Evolutionary conservation across 2,888 invertebrate species (phyloP), one percentile per base, ranked within the genome.

Genomic region (Spatulosminthurus flaviceps): DNA sequence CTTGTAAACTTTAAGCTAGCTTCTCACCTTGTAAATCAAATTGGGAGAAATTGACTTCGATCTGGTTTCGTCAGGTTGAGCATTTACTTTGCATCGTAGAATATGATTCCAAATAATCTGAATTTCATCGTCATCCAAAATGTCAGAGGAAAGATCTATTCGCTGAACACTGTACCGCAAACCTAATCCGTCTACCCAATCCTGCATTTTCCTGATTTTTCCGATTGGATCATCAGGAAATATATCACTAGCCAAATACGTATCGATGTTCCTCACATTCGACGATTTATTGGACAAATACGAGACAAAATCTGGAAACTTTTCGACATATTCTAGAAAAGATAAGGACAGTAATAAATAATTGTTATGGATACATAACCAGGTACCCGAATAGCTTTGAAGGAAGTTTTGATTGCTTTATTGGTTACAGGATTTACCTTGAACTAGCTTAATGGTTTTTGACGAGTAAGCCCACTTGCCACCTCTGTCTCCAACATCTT

Each of bases 401-500:
- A n/a, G n/a, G n/a, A n/a, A n/a, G n/a, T n/a, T n/a, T n/a, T n/a
- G n/a, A n/a, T n/a, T n/a, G n/a, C n/a, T n/a, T n/a, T n/a, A n/a
- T n/a, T n/a, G n/a, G n/a, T n/a, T n/a, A n/a, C n/a, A n/a, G n/a
- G n/a, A n/a, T n/a, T n/a, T 80, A 85, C 85, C 84, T n/a, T 88
- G 87, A 16, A 98, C 90, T 0, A 95, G 88, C 0, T 92, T 89
- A 0, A 94, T 87, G 43, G 94, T 92, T 85, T 93, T 92, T 22
- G 90, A 88, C 0, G 97, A 95, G 88, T 97, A 97, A 26, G 91
- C 88, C 97, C 97, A 98, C 4, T 86, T 86, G 64, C 86, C 86
- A 21, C 88, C 87, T 0, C 90, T 89, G 34, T 77, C 67, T 1
- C 43, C 42, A 2, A 16, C 34, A 28, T 73, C 66, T 83, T 92